Evolutionary conservation across 2,888 invertebrate genomes (phyloP).

Genomic region (Gortyna flavago): DNA sequence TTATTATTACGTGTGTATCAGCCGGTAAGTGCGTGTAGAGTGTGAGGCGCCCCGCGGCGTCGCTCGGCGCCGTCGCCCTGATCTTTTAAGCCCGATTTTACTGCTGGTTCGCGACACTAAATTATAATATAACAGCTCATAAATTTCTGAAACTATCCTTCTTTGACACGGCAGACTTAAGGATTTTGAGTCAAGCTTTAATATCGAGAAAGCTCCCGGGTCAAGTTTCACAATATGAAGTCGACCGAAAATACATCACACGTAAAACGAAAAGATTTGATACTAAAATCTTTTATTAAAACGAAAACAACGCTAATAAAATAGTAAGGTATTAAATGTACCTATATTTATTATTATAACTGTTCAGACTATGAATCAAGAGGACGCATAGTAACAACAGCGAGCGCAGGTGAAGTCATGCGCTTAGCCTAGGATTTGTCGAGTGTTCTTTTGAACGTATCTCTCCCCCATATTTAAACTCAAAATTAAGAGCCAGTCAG

Average conservation of each 20-base stretch:
- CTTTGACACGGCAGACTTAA: slow-evolving; percentile 82
- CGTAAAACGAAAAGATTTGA: neutral
- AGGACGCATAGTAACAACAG: slow-evolving; percentile 13
- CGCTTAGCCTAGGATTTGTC: slow-evolving; percentile 80
- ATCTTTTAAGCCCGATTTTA: slow-evolving; percentile 89
- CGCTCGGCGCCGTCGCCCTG: slow-evolving; percentile 70
- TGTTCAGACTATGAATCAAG: slow-evolving; percentile 15
- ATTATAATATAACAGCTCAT: slow-evolving; percentile 90
- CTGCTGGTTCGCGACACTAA: slow-evolving; percentile 85
- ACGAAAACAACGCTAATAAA: neutral
- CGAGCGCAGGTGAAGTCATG: slow-evolving; percentile 77
- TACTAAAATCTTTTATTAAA: neutral
- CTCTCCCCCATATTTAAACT: slow-evolving; percentile 87
- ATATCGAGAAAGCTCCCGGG: slow-evolving; percentile 59
- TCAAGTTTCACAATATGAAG: neutral
- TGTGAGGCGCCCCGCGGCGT: slow-evolving; percentile 63
- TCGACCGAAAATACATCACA: neutral
- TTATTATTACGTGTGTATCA: slow-evolving; percentile 23
- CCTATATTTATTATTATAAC: slow-evolving; percentile 17
- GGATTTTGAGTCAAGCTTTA: slow-evolving; percentile 72
- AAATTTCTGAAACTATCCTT: slow-evolving; percentile 88
- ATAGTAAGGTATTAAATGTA: slow-evolving; percentile 29
- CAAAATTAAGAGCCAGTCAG: slow-evolving; percentile 87
- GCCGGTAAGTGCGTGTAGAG: slow-evolving; percentile 56
- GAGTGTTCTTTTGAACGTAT: slow-evolving; percentile 83